Conservation (phyloP, 2,888 invertebrate genomes). For the Labia minor region DNA sequence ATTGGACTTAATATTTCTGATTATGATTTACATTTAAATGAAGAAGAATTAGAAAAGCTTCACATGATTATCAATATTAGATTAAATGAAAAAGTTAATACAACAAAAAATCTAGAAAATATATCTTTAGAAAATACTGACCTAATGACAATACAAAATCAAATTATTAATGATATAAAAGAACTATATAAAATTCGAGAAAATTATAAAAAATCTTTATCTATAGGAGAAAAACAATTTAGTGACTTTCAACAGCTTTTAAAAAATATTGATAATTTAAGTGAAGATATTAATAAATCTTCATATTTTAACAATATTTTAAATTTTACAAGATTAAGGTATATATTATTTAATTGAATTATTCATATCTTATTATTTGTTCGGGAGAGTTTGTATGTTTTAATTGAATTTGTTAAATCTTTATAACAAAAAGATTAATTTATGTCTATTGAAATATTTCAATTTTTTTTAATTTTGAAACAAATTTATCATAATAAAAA, state of each 20-base stretch:
- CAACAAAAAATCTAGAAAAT: neutral
- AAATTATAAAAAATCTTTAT: neutral
- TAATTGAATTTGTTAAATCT: no score
- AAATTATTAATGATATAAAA: neutral
- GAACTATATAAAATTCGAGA: neutral
- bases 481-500: no score
- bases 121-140: no score
- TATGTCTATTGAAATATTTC: no score
- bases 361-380: no score
- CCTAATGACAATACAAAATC: neutral
- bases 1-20: neutral
- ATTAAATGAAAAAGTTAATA: neutral
- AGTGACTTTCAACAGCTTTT: neutral
- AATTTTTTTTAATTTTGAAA: no score
- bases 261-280: neutral
- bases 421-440: no score
- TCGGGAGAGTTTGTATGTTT: no score
- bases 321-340: neutral
- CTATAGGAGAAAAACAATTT: neutral
- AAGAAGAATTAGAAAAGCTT: neutral
- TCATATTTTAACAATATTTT: neutral
- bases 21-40: neutral
- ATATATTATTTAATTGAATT: no score
- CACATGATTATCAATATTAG: neutral
- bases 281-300: neutral